A percentile compares a stretch with the other conserved stretches of the same genome.
These are phyloP conservation scores for Thereuonema tuberculata DNA, from an alignment of 1,140 invertebrate genomes.

Conservation along the genomic window DNA sequence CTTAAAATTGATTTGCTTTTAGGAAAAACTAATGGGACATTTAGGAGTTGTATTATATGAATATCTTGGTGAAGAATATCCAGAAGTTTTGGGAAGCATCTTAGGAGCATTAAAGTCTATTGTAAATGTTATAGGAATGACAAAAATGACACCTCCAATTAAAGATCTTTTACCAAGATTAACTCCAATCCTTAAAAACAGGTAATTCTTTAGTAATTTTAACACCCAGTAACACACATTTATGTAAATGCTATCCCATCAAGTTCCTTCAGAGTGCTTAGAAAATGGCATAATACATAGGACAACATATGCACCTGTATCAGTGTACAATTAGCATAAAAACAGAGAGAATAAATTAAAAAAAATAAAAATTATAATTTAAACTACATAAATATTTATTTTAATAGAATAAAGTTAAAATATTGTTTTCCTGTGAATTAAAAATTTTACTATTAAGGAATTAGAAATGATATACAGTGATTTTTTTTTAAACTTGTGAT, in stretches of 20 bases:
- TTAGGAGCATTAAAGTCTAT: constrained; percentile 96
- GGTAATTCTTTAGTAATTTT: too few species aligned
- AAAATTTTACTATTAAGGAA: too few species aligned
- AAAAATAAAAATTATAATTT: background rate
- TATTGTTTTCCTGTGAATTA: too few species aligned
- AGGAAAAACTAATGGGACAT: constrained; percentile 99
- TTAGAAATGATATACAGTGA: too few species aligned
- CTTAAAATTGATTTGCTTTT: too few species aligned
- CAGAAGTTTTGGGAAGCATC: constrained; percentile 96
- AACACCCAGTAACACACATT: background rate
- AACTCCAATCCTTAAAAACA: constrained; percentile 87
- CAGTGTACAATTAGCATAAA: too few species aligned
- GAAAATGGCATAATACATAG: too few species aligned
- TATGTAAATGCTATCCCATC: background rate
- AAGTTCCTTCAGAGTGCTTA: too few species aligned
- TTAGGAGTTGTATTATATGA: constrained; percentile 98
- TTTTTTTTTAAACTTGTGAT: too few species aligned
- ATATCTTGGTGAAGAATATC: constrained; percentile 98
- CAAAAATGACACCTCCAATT: constrained; percentile 99
- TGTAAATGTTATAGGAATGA: constrained; percentile 99
- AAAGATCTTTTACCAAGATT: constrained; percentile 94
- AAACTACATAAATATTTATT: background rate
- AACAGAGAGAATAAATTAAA: too few species aligned
- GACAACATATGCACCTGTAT: too few species aligned
- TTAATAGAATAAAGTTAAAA: too few species aligned